Base-by-base conservation (phyloP, 2,888 invertebrate species). In the Phymatocera aterrima region DNA sequence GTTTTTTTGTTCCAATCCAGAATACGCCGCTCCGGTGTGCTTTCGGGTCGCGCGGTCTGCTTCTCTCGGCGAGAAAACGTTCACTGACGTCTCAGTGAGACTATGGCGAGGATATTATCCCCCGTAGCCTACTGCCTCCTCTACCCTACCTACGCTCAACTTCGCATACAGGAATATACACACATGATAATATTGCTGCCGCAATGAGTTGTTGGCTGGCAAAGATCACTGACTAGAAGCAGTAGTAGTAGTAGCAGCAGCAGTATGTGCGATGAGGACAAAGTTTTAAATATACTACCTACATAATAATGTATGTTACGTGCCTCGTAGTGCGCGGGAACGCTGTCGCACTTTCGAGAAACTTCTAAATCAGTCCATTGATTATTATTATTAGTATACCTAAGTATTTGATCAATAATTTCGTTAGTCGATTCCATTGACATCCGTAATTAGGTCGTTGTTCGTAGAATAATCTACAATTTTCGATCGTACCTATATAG, bases 21-120 rank as follows among this genome's bases (percentile, higher is more conserved):
- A 4, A 2, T 28, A 18, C 15, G 31, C 31, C 48, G 18, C n/a
- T 48, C n/a, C 10, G 1, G n/a, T 28, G 21, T 24, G n/a, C n/a
- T n/a, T 10, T 70, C 8, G 28, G 18, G 21, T 34, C 48, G n/a
- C 48, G n/a, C 21, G 51, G 34, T 72, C 72, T 43, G 72, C 72
- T 72, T 72, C 72, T 72, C 72, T 34, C 72, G 72, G 72, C 51
- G 72, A 51, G 48, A 72, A 72, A 72, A 72, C 72, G 34, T 72
- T 72, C n/a, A 72, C 72, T 72, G 72, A 51, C 37, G 34, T 64
- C 64, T 34, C 34, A 37, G 64, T 64, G 34, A 37, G 68, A 68
- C 68, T 68, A 68, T 68, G 46, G 43, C 24, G 68, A 68, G 43
- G 68, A 68, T 68, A 28, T 43, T 68, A 68, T 46, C 68, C 40